Evolutionary conservation across 2,797 vertebrate species (phyloP).

Genomic region (Urophycis tenuis): DNA sequence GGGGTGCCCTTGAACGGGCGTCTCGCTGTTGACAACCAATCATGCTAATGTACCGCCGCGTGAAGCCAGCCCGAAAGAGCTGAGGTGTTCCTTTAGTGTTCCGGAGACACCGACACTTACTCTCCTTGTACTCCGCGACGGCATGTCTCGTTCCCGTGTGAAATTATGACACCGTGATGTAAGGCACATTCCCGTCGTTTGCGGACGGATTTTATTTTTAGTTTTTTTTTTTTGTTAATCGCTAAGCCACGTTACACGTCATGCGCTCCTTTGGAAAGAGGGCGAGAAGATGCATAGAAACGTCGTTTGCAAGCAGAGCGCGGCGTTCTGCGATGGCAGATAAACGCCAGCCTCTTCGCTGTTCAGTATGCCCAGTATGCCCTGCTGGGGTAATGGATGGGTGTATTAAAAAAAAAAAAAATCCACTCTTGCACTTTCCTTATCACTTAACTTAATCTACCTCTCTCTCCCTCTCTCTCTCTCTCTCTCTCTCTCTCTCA

Average conservation of each 20-base stretch:
- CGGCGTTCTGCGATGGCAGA: not conserved
- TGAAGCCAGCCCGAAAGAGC: slow-evolving; percentile 4
- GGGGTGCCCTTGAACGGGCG: slow-evolving; percentile 55
- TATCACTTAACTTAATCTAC: slow-evolving; percentile 8
- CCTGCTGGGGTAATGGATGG: not conserved
- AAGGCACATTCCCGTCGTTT: not conserved
- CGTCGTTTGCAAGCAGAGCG: no score
- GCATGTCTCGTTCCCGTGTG: not conserved
- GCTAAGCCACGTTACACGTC: no score
- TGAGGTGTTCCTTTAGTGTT: not conserved
- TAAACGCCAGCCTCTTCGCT: not conserved
- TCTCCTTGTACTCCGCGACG: not conserved
- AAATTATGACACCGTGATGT: not conserved
- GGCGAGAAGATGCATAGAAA: not conserved
- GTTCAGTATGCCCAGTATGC: not conserved
- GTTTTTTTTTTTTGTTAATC: no score
- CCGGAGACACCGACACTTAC: not conserved
- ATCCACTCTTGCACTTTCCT: not conserved
- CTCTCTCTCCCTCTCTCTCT: not conserved
- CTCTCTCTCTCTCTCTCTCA: not conserved
- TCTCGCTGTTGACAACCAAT: slow-evolving; percentile 40
- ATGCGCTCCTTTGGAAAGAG: not conserved
- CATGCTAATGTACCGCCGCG: slow-evolving; percentile 41
- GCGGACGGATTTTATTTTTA: not conserved
- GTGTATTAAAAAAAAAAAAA: not conserved